These are phyloP conservation scores for Sus scrofa DNA, from an alignment of 2,113 vertebrate genomes.

Conservation along the genomic window DNA sequence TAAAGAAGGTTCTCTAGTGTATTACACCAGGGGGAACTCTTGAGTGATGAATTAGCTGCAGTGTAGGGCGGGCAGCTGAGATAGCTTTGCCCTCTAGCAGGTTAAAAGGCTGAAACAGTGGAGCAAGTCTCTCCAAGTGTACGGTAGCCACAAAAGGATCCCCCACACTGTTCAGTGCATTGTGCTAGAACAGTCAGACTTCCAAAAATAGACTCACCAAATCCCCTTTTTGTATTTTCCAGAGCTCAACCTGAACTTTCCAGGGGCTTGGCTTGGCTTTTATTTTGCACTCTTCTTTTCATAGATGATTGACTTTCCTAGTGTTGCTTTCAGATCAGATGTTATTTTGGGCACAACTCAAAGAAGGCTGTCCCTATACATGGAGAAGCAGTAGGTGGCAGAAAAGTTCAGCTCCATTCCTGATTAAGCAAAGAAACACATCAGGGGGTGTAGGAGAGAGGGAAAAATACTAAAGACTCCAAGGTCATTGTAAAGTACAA, in stretches of 20 bases:
- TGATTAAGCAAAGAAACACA: slow-evolving; percentile 71
- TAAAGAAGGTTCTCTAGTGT: background rate
- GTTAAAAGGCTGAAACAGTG: slow-evolving; percentile 32
- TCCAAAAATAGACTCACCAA: slow-evolving; percentile 78
- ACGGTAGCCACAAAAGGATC: slow-evolving; percentile 67
- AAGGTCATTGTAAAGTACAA: slow-evolving; percentile 67
- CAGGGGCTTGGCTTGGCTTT: slow-evolving; percentile 56
- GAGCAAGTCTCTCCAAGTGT: slow-evolving; percentile 8
- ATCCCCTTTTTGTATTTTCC: slow-evolving; percentile 68
- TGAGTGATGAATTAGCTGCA: background rate
- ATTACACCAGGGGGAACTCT: background rate
- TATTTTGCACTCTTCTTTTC: slow-evolving; percentile 68
- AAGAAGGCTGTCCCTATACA: slow-evolving; percentile 49
- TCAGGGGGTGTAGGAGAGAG: background rate
- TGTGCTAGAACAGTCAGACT: slow-evolving; percentile 45
- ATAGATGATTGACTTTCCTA: slow-evolving; percentile 60
- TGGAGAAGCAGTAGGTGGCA: slow-evolving; percentile 55
- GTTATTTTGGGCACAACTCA: slow-evolving; percentile 62
- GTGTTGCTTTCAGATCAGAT: slow-evolving; percentile 73
- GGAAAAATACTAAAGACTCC: background rate
- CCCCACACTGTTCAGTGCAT: slow-evolving; percentile 68
- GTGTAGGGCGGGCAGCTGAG: background rate
- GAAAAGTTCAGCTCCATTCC: slow-evolving; percentile 63
- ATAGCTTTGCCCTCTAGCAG: background rate
- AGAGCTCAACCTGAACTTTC: slow-evolving; percentile 72